A percentile compares a stretch with the other conserved stretches of the same genome.
Evolutionary conservation across 2,113 vertebrate species (phyloP).

Genomic region (Dermatemys mawii): DNA sequence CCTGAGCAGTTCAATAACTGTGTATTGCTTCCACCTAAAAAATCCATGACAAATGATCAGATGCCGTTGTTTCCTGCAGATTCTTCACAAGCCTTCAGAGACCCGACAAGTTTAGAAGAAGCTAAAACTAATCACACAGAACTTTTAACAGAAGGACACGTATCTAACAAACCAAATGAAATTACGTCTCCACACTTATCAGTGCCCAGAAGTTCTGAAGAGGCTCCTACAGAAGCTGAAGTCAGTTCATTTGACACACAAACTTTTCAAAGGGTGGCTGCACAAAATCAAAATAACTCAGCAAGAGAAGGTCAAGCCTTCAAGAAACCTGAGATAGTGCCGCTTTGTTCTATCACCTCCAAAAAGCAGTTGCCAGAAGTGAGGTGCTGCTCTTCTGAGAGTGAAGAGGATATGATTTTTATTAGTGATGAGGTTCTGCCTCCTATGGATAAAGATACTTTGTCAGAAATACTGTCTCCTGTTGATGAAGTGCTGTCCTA

Average conservation of each 20-base stretch:
- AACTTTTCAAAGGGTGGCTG: background rate
- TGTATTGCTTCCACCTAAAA: background rate
- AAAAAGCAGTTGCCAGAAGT: background rate
- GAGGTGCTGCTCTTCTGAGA: background rate
- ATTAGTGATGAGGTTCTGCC: background rate
- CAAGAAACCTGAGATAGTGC: background rate
- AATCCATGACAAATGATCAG: background rate
- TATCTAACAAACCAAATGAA: background rate
- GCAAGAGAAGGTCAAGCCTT: background rate
- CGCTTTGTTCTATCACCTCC: background rate
- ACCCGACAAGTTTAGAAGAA: background rate
- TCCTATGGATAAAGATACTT: background rate
- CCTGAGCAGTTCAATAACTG: background rate
- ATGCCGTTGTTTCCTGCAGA: background rate
- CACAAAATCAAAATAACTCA: background rate
- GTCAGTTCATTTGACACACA: background rate
- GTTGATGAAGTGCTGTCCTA: conserved; percentile 78
- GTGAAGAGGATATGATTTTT: background rate
- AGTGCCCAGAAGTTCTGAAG: background rate
- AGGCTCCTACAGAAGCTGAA: background rate
- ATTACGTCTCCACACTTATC: background rate
- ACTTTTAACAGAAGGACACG: background rate
- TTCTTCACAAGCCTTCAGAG: background rate
- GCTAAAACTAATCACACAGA: background rate
- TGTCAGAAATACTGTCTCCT: conserved; percentile 76